These are phyloP conservation scores for Mastacembelus armatus DNA, from an alignment of 2,797 vertebrate genomes.

Conservation along the genomic window DNA sequence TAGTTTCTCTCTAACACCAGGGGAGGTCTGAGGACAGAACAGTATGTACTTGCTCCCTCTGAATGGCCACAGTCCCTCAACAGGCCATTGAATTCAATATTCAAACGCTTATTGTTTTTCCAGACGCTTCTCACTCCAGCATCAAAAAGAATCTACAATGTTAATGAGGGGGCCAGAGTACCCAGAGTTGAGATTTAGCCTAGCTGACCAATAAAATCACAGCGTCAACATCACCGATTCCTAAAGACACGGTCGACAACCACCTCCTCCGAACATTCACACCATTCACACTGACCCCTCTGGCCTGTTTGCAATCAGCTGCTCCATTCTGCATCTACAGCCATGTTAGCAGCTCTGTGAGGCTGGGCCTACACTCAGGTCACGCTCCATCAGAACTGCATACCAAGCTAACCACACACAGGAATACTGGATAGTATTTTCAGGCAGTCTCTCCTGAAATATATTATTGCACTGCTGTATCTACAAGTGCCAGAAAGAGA, in stretches of 20 bases:
- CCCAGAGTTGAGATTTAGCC: slow-evolving; percentile 63
- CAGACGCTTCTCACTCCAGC: slow-evolving; percentile 64
- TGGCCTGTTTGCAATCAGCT: slow-evolving; percentile 67
- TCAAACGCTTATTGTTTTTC: slow-evolving; percentile 80
- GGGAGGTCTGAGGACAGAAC: slow-evolving; percentile 48
- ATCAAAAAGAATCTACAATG: slow-evolving; percentile 80
- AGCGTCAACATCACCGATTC: slow-evolving; percentile 21
- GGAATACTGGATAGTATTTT: too few species aligned
- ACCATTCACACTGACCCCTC: slow-evolving; percentile 43
- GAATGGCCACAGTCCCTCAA: slow-evolving; percentile 65
- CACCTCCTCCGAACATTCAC: slow-evolving; percentile 34
- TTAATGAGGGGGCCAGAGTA: slow-evolving; percentile 76
- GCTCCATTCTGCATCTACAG: slow-evolving; percentile 28
- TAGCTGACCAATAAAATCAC: slow-evolving; percentile 57
- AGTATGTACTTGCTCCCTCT: slow-evolving; percentile 34
- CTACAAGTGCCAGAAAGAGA: too few species aligned
- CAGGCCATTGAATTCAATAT: slow-evolving; percentile 72
- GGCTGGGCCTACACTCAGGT: background rate
- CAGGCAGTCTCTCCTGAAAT: too few species aligned
- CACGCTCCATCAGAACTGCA: background rate
- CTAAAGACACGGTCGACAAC: slow-evolving; percentile 42
- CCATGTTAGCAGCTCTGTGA: background rate
- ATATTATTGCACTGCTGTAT: too few species aligned
- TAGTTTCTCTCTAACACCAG: slow-evolving; percentile 18
- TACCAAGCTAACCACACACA: too few species aligned